Evolutionary conservation across 2,888 invertebrate species (phyloP).

Genomic region (Unio delphinus): DNA sequence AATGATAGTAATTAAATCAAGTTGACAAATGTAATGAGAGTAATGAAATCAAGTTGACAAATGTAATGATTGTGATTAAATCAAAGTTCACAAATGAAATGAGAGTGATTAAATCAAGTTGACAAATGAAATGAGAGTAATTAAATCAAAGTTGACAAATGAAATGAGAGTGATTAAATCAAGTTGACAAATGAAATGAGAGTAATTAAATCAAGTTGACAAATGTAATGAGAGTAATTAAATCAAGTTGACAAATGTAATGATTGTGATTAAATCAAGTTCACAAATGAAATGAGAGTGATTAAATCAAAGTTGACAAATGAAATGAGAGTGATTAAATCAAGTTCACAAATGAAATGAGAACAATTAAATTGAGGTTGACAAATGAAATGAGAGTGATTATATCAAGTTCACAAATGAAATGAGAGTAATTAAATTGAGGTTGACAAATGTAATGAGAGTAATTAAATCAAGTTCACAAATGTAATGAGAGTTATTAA

Average conservation of each 20-base stretch:
- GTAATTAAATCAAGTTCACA: neutral
- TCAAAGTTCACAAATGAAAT: neutral
- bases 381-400: neutral
- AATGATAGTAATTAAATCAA: neutral
- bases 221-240: too few species aligned
- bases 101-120: neutral
- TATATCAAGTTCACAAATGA: neutral
- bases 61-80: too few species aligned
- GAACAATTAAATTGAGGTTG: neutral
- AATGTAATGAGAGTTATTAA: too few species aligned
- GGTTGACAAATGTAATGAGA: neutral
- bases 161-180: neutral
- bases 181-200: conserved; percentile 1
- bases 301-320: neutral
- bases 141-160: neutral
- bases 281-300: too few species aligned
- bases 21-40: neutral
- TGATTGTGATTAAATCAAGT: too few species aligned
- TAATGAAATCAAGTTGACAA: neutral
- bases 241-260: neutral
- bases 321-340: neutral
- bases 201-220: neutral
- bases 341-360: too few species aligned
- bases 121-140: too few species aligned
- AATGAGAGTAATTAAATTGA: neutral